Base-by-base conservation (phyloP, 2,797 vertebrate genomes). In the Gymnoscopelus microlampas region DNA sequence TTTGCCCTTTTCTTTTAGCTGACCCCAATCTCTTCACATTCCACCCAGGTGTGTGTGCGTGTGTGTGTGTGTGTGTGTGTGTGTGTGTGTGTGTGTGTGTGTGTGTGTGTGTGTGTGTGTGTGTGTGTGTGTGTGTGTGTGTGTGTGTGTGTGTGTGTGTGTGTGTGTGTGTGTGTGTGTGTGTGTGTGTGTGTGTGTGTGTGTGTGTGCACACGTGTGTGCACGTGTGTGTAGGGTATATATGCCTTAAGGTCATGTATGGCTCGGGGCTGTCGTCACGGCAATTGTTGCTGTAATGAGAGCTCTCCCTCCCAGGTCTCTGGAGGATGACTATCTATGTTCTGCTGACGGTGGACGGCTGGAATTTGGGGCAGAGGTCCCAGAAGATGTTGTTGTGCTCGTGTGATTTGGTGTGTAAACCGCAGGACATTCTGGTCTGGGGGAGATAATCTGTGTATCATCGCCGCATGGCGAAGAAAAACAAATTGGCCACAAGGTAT, bases 21-120 rank as follows among this genome's bases (percentile, higher is more conserved):
- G 32, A 35, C 4, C 82, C 68, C 77, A 88, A 66, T 89, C 81
- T 82, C 66, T 68, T 84, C 74, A 61, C 79, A 77, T 80, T 75
- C 77, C n/a, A n/a, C n/a, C n/a, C n/a, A n/a, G n/a, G n/a, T n/a
- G n/a, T n/a, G n/a, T n/a, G n/a, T n/a, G n/a, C n/a, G n/a, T n/a
- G n/a, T n/a, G n/a, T n/a, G n/a, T n/a, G n/a, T n/a, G n/a, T n/a
- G n/a, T n/a, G n/a, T n/a, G n/a, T n/a, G n/a, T n/a, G n/a, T n/a
- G n/a, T n/a, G n/a, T n/a, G n/a, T n/a, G n/a, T n/a, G n/a, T n/a
- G n/a, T n/a, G n/a, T n/a, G n/a, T n/a, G n/a, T n/a, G n/a, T n/a
- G n/a, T n/a, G n/a, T n/a, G n/a, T n/a, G n/a, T n/a, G n/a, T 72
- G 73, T 85, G 70, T 72, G 56, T 72, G 64, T 80, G 63, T 80